Evolutionary conservation across 2,888 invertebrate genomes (phyloP), one percentile per base, ranked within the genome.

Genomic region (Drosophila monieri): DNA sequence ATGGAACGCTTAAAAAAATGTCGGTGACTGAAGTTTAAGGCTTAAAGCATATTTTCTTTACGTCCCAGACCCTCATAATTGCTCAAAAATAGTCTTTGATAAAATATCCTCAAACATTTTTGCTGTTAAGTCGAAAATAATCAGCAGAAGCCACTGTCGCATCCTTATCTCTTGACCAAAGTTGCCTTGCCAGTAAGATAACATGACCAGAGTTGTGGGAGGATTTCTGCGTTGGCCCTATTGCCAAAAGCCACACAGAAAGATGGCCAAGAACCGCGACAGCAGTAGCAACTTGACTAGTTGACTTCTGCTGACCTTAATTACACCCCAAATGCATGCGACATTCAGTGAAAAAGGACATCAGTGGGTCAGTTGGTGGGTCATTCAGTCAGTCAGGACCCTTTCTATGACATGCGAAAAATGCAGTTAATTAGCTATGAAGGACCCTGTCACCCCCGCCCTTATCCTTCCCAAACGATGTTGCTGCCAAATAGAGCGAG

Each of bases 361-460:
- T 69, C 35, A 58, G 67, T 35, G 39, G 39, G 39, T 41, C 39
- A 44, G 48, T 21, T 53, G 53, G 37, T 37, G 14, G 57, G 46
- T 67, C 67, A 37, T 57, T 49, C 54, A 43, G 44, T 30, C 66
- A 54, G 30, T 12, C 12, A 32, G 47, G 46, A 25, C 32, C 35
- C 70, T 48, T 69, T 15, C 72, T 58, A 60, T 78, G 77, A 77
- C 81, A 78, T 78, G 73, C 78, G 79, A 76, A 73, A 78, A 78
- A 73, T 81, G 73, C 73, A 81, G 76, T 81, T 81, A 81, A 78
- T 78, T 78, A 81, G 78, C 78, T 81, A 78, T 81, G 78, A 78
- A 78, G 81, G 78, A 77, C 75, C 48, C 52, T 21, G 46, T 48
- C 59, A 41, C 18, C 60, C 51, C 27, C 23, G 12, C 35, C 14